These are phyloP conservation scores for Labeo catla DNA, from an alignment of 2,113 vertebrate genomes.

Conservation along the genomic window DNA sequence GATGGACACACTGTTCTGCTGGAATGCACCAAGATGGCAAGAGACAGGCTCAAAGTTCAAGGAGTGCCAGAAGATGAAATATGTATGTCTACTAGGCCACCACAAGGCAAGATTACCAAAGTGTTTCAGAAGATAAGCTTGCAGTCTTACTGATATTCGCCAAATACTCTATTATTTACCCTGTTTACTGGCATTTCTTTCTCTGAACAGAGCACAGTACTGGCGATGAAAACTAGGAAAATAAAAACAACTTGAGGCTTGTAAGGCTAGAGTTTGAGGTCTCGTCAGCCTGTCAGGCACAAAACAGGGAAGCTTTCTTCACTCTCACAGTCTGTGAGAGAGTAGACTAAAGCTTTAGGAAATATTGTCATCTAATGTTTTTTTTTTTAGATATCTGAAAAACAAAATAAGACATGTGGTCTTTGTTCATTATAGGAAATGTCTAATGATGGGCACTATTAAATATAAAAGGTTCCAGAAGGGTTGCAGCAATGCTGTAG, in stretches of 20 bases:
- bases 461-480: neutral
- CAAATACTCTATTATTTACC: constrained; percentile 25
- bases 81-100: neutral
- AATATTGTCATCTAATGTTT: constrained; percentile 10
- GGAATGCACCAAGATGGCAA: neutral
- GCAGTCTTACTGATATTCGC: neutral
- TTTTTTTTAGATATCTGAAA: neutral
- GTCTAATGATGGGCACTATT: neutral
- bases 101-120: constrained; percentile 2
- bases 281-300: neutral
- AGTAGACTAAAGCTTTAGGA: neutral
- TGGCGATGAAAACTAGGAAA: neutral
- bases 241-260: constrained; percentile 11
- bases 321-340: neutral
- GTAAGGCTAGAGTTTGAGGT: neutral
- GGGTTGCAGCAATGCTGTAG: neutral
- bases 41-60: neutral
- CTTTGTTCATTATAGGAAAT: neutral
- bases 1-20: neutral
- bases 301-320: constrained; percentile 1
- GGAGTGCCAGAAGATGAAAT: neutral
- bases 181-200: constrained; percentile 22
- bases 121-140: constrained; percentile 9
- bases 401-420: neutral
- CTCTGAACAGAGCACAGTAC: neutral